Percentiles rank a stretch among this genome's conserved stretches.
Evolutionary conservation across 2,113 vertebrate species (phyloP).

Genomic region (Patagioenas fasciata): DNA sequence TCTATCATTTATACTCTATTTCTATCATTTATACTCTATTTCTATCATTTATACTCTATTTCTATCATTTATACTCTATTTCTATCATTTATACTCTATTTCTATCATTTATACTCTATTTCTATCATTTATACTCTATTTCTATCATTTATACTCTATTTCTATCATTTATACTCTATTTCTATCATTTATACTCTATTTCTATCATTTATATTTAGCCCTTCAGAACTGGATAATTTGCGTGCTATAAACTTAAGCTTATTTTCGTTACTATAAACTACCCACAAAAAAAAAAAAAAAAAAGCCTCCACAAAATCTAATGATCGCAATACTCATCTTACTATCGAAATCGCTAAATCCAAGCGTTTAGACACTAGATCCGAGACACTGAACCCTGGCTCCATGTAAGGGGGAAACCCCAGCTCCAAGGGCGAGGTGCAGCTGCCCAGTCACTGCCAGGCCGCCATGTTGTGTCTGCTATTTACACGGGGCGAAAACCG

Average conservation of each 20-base stretch:
- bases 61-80: too few species aligned
- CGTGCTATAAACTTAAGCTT: background rate
- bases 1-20: too few species aligned
- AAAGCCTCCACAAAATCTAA: background rate
- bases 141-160: too few species aligned
- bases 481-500: background rate
- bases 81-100: too few species aligned
- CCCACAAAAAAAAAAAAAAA: background rate
- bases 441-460: slow-evolving; percentile 56
- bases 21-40: too few species aligned
- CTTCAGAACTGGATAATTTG: background rate
- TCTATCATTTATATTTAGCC: background rate
- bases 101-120: too few species aligned
- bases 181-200: too few species aligned
- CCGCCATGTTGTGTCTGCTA: slow-evolving; percentile 60
- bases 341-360: background rate
- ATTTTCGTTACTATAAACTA: background rate
- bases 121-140: too few species aligned
- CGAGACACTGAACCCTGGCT: background rate
- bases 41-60: too few species aligned
- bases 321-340: rapidly evolving
- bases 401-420: background rate
- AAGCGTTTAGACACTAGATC: background rate
- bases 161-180: too few species aligned
- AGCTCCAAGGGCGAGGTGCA: slow-evolving; percentile 6